Evolutionary conservation across 2,113 vertebrate genomes (phyloP).

Genomic region (Sclerurus mexicanus): DNA sequence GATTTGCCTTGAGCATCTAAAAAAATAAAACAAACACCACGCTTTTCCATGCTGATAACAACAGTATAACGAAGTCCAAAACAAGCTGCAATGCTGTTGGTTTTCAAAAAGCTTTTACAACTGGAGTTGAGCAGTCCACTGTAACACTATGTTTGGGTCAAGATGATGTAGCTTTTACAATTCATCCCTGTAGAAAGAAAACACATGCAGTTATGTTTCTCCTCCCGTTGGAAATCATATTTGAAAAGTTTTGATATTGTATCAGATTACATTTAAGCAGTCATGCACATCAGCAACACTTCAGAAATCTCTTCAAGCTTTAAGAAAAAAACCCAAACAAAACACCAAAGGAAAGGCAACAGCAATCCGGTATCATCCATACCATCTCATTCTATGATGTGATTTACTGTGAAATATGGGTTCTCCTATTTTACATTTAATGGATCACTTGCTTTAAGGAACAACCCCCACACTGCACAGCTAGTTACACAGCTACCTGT

Average conservation of each 20-base stretch:
- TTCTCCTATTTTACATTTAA: neutral
- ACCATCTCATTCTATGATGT: neutral
- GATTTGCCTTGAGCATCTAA: conserved; percentile 69
- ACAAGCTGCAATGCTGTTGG: conserved; percentile 82
- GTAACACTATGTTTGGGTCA: conserved; percentile 75
- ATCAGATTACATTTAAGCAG: neutral
- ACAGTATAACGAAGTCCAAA: conserved; percentile 79
- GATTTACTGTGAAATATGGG: neutral
- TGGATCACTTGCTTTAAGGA: neutral
- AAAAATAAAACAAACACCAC: conserved; percentile 72
- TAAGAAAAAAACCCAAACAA: neutral
- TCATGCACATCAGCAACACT: conserved; percentile 21
- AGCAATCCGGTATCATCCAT: neutral
- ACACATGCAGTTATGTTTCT: conserved; percentile 54
- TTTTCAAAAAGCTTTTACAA: conserved; percentile 83
- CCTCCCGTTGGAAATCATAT: neutral
- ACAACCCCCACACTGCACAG: neutral
- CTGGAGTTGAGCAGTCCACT: conserved; percentile 80
- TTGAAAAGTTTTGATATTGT: neutral
- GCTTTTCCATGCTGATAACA: conserved; percentile 81
- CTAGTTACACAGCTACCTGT: neutral
- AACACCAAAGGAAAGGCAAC: conserved; percentile 30
- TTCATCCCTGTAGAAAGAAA: conserved; percentile 88
- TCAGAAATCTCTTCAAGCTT: neutral
- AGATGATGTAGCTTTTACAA: conserved; percentile 85